A percentile compares a stretch with the other conserved stretches of the same genome.
Conservation (phyloP, 2,888 invertebrate genomes). For the Patella pellucida region DNA sequence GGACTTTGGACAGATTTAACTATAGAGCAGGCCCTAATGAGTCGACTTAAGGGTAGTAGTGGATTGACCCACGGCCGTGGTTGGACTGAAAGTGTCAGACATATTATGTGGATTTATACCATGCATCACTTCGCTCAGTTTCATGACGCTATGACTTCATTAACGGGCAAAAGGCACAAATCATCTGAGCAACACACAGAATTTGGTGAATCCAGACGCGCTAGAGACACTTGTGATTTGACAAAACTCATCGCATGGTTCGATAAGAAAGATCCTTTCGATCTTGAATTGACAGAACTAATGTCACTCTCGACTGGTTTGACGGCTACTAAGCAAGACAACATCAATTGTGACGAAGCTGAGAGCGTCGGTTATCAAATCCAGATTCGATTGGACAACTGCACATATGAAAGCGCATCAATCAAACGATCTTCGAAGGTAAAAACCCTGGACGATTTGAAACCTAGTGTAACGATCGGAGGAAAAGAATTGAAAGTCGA, state of each 20-base stretch:
- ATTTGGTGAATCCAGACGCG: no score
- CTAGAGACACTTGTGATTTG: no score
- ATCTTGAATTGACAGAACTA: neutral
- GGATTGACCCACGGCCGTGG: neutral
- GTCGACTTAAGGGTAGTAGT: no score
- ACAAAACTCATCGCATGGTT: neutral
- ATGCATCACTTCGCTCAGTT: no score
- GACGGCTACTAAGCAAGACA: neutral
- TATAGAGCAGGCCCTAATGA: no score
- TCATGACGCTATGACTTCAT: constrained; percentile 3
- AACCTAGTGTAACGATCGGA: neutral
- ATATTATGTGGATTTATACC: constrained; percentile 5
- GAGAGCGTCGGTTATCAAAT: constrained; percentile 1
- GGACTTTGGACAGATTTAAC: no score
- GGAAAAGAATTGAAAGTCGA: neutral
- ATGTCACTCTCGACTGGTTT: neutral
- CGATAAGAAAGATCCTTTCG: neutral
- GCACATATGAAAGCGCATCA: neutral
- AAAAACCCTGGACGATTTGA: neutral
- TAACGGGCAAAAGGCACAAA: neutral
- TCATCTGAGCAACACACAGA: no score
- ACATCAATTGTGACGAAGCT: neutral
- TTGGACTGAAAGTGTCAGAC: neutral
- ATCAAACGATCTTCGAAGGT: neutral
- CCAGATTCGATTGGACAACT: neutral